Conservation (phyloP, 2,888 invertebrate genomes). For the Eugnorisma glareosa region DNA sequence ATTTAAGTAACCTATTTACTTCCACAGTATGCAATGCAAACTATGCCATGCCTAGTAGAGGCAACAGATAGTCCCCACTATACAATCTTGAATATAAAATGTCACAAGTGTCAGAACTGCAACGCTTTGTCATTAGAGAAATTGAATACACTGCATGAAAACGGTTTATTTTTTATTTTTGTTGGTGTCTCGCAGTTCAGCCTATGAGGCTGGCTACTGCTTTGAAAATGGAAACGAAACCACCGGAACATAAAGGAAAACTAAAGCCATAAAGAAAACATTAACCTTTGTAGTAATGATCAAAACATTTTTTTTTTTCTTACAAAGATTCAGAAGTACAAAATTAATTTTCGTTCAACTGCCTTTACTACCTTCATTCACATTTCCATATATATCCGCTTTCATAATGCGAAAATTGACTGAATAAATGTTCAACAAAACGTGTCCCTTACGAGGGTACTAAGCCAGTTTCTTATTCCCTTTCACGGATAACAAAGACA, state of each 20-base stretch:
- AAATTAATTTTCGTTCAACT: conserved; percentile 10
- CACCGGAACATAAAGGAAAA: neutral
- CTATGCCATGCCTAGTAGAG: neutral
- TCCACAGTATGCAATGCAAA: conserved; percentile 13
- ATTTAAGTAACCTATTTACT: neutral
- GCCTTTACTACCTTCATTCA: neutral
- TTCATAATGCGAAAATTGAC: conserved; percentile 22
- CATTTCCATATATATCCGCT: neutral
- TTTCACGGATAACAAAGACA: conserved; percentile 47
- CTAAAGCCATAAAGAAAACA: neutral
- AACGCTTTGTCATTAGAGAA: neutral
- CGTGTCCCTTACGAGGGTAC: conserved; percentile 15
- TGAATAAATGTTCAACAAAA: conserved; percentile 34
- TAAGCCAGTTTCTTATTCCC: conserved; percentile 44
- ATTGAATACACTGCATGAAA: conserved; percentile 1
- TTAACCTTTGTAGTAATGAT: neutral
- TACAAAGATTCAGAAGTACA: neutral
- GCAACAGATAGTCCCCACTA: neutral
- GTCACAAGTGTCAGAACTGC: neutral
- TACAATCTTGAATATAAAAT: neutral
- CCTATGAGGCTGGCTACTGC: no score
- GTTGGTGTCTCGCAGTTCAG: no score
- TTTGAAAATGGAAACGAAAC: neutral
- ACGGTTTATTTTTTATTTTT: no score
- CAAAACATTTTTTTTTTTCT: conserved; percentile 1